A percentile compares a stretch with the other conserved stretches of the same genome.
phyloP scores from a whole-genome alignment of 2,113 vertebrate species.

The Cephalopholis sonnerati region DNA sequence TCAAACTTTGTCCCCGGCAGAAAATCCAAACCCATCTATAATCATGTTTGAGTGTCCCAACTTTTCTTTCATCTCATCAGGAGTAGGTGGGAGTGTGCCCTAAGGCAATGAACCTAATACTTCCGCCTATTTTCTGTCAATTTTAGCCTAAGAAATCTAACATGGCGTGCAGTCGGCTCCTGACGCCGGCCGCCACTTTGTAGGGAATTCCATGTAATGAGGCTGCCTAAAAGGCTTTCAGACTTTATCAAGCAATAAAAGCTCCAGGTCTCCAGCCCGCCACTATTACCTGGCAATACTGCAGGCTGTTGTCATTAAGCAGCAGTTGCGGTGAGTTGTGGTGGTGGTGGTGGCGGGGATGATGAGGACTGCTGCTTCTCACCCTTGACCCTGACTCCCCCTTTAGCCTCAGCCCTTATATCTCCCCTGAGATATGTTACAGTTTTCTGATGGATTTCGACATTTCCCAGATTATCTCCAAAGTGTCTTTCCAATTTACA shows the following conservation, averaged over 20 bases:
- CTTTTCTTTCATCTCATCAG: conserved; percentile 69
- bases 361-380: conserved; percentile 32
- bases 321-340: conserved; percentile 50
- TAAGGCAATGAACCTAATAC: conserved; percentile 77
- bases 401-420: conserved; percentile 27
- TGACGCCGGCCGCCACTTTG: conserved; percentile 68
- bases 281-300: conserved; percentile 60
- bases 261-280: conserved; percentile 73
- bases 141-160: conserved; percentile 80
- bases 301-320: conserved; percentile 69
- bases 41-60: conserved; percentile 77
- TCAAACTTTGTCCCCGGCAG: conserved; percentile 52
- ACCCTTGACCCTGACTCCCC: conserved; percentile 54
- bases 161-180: conserved; percentile 45
- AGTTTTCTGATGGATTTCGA: conserved; percentile 59
- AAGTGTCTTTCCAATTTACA: conserved; percentile 44
- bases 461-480: conserved; percentile 46
- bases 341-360: conserved; percentile 9
- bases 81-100: conserved; percentile 59
- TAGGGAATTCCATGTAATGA: conserved; percentile 80
- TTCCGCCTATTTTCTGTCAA: conserved; percentile 72
- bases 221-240: conserved; percentile 85
- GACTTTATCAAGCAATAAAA: conserved; percentile 88
- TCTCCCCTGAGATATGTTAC: conserved; percentile 34
- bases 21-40: conserved; percentile 49